Percentiles rank a stretch among this genome's conserved stretches.
Conservation (phyloP, 2,888 invertebrate species). For the Lysandra bellargus region DNA sequence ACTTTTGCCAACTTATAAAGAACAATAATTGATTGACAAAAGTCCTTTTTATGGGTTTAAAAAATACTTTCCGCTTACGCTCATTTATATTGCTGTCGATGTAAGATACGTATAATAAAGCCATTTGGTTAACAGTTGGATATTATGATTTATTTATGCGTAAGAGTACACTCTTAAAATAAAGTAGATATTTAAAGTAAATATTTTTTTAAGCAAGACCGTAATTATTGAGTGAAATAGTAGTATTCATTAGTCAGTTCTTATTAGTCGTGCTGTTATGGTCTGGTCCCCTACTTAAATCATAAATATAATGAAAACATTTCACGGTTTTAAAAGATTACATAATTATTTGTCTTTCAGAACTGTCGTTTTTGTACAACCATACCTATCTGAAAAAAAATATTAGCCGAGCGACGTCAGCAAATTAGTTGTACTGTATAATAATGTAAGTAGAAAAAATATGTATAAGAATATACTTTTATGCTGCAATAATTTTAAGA, state of each 20-base stretch:
- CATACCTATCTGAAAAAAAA: background rate
- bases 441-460: constrained; percentile 27
- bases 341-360: background rate
- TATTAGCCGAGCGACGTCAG: background rate
- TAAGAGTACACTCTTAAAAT: too few species aligned
- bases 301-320: background rate
- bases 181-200: too few species aligned
- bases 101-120: too few species aligned
- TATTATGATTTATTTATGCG: too few species aligned
- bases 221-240: background rate
- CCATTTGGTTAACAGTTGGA: too few species aligned
- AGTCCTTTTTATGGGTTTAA: too few species aligned
- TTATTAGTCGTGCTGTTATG: background rate
- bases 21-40: too few species aligned
- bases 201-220: background rate
- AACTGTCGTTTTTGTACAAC: background rate
- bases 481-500: constrained; percentile 5
- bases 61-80: too few species aligned
- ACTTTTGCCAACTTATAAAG: too few species aligned
- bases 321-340: background rate
- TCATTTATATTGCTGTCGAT: too few species aligned
- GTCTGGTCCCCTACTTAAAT: constrained; percentile 32
- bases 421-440: background rate
- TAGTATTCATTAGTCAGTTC: background rate
- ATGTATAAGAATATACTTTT: constrained; percentile 27